Conservation (phyloP, 2,888 invertebrate species). For the Thelaira solivaga region DNA sequence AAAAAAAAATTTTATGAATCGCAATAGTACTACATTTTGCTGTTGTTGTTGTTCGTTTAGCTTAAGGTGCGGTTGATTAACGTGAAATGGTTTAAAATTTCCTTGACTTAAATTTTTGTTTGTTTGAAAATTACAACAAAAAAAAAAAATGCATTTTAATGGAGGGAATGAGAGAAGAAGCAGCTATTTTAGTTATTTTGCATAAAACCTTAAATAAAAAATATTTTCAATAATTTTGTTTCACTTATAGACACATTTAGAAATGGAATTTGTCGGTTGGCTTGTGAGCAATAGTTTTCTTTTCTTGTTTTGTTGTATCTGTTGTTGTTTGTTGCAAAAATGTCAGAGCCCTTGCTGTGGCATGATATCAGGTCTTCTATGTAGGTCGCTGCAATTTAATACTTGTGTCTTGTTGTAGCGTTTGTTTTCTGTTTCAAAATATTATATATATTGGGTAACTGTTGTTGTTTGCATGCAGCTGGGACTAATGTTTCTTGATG, state of each 20-base stretch:
- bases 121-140: constrained; percentile 17
- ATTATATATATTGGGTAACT: constrained; percentile 16
- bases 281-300: constrained; percentile 34
- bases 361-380: constrained; percentile 66
- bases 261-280: constrained; percentile 50
- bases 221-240: too few species aligned
- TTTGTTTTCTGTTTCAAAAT: constrained; percentile 36
- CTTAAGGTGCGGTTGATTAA: constrained; percentile 51
- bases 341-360: constrained; percentile 32
- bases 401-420: constrained; percentile 63
- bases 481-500: constrained; percentile 51
- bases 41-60: constrained; percentile 26
- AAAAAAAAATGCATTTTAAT: constrained; percentile 43
- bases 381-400: constrained; percentile 77
- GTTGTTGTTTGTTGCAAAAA: not conserved
- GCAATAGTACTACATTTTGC: constrained; percentile 36
- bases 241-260: constrained; percentile 17
- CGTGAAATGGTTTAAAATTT: constrained; percentile 53
- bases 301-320: too few species aligned
- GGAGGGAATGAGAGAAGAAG: too few species aligned
- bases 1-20: constrained; percentile 3
- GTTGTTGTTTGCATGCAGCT: constrained; percentile 49
- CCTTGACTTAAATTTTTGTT: constrained; percentile 38
- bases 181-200: too few species aligned
- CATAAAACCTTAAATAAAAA: too few species aligned